phyloP scores from a whole-genome alignment of 2,888 invertebrate species.

The Drosophila kuntzei region DNA sequence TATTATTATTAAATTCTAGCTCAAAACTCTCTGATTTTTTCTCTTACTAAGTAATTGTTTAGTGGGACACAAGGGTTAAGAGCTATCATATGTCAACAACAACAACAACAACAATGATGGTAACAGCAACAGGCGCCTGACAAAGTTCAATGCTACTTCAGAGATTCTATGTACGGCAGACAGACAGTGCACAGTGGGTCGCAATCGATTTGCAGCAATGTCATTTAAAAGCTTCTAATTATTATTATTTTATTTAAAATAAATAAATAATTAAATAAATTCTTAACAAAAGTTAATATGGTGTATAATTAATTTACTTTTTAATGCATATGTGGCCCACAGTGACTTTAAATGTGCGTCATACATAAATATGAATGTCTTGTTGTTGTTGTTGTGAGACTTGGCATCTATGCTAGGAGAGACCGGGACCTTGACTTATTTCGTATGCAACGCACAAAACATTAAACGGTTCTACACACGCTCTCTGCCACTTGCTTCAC shows the following conservation, averaged over 20 bases:
- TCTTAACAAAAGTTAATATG: background rate
- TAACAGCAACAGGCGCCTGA: constrained; percentile 40
- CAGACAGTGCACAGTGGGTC: constrained; percentile 41
- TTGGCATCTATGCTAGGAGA: constrained; percentile 30
- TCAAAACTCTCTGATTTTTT: background rate
- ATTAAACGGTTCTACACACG: constrained; percentile 50
- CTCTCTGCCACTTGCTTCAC: constrained; percentile 29
- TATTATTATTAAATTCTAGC: background rate
- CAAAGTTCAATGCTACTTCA: constrained; percentile 68
- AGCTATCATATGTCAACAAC: constrained; percentile 15
- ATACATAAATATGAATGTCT: constrained; percentile 39
- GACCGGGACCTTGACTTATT: constrained; percentile 76
- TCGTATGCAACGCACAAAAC: constrained; percentile 67
- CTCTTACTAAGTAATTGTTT: background rate
- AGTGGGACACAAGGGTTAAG: constrained; percentile 46
- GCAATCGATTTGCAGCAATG: background rate
- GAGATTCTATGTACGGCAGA: constrained; percentile 13
- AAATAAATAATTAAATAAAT: background rate
- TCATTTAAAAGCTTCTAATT: background rate
- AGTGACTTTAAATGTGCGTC: constrained; percentile 22
- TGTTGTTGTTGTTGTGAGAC: background rate
- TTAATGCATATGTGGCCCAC: background rate
- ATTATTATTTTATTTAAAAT: background rate
- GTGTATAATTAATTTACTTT: background rate
- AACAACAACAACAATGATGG: constrained; percentile 4